These are phyloP conservation scores for Lathamus discolor DNA, from an alignment of 2,113 vertebrate species.

Conservation along the genomic window DNA sequence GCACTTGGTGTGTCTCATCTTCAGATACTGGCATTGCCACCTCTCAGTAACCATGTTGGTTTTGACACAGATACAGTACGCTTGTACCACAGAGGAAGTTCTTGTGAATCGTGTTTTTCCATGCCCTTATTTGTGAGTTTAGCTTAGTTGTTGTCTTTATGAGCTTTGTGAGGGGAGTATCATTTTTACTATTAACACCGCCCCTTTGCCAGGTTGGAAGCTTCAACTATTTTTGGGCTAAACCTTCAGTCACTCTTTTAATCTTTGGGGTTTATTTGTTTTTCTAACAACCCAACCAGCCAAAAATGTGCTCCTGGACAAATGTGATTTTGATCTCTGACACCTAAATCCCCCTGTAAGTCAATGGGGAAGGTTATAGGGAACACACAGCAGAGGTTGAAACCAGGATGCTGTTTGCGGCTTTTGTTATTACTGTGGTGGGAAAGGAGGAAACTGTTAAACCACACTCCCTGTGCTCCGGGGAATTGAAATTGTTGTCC, in stretches of 20 bases:
- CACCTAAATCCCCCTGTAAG: background rate
- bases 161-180: background rate
- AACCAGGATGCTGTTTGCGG: background rate
- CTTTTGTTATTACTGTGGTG: background rate
- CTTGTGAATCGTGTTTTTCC: background rate
- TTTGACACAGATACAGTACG: background rate
- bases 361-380: background rate
- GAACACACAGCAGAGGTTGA: background rate
- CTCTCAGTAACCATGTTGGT: background rate
- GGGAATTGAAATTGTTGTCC: background rate
- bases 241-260: background rate
- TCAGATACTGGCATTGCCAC: accelerated
- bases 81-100: background rate
- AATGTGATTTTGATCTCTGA: background rate
- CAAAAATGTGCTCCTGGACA: background rate
- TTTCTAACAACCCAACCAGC: background rate
- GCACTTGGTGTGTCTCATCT: background rate
- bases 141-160: background rate
- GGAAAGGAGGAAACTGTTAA: background rate
- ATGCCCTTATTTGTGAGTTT: background rate
- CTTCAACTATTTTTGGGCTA: background rate
- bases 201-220: background rate
- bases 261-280: background rate
- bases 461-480: background rate
- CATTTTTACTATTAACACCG: background rate